Evolutionary conservation across 2,797 vertebrate species (phyloP), one percentile per base, ranked within the genome.

Genomic region (Karalla daura): DNA sequence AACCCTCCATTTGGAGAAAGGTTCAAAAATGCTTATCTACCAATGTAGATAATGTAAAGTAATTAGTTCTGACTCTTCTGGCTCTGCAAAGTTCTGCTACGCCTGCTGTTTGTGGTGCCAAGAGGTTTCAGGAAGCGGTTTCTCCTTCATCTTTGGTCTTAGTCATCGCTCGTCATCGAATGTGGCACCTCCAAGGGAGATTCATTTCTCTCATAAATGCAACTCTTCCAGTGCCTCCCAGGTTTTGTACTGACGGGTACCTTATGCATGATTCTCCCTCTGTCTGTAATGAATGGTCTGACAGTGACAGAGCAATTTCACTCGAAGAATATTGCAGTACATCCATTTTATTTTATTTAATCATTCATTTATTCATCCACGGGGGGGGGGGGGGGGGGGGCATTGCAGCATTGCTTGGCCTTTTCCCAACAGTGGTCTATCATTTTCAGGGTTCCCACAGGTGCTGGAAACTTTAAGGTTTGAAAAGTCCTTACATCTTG

Each of bases 21-120:
- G 33, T 76, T 52, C 39, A 75, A 70, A 73, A 77, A 56, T 64
- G 70, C 81, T 79, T 76, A 80, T 81, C 81, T 76, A 63, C 62
- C 67, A 46, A 41, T n/a, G n/a, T n/a, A n/a, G n/a, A n/a, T n/a
- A n/a, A n/a, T n/a, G n/a, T 67, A 55, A 83, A 80, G 75, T 76
- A 78, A 88, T 84, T 80, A 81, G 47, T 62, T 74, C 17, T 10
- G 58, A 36, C 61, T 70, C 74, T 71, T 62, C 73, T 12, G 10
- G 61, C 28, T n/a, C 23, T 13, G 12, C 53, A 3, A 46, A 9
- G 25, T 75, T 82, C 52, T 71, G 71, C 74, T 66, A 45, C 23
- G 65, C 40, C 74, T 17, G 23, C 12, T 4, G 2, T 51, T 60
- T 62, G 20, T 20, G 59, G 41, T 62, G 74, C 86, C 76, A 72